A percentile compares a stretch with the other conserved stretches of the same genome.
Evolutionary conservation across 2,797 vertebrate genomes (phyloP).

Genomic region (Apodemus agrarius): DNA sequence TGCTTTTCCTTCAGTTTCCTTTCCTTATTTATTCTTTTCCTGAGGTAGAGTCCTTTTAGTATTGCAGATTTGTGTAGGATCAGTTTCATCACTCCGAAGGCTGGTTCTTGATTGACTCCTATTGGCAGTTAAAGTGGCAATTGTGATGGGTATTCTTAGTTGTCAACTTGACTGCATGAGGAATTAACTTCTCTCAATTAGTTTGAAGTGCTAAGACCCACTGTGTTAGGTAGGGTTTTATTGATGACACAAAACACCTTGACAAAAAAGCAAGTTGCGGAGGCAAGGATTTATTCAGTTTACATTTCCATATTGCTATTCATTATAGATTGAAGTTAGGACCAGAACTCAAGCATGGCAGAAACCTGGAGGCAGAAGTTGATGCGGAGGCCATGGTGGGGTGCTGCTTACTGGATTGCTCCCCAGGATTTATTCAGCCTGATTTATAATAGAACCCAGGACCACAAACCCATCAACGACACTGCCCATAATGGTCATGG

Average conservation of each 20-base stretch:
- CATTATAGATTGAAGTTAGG: not conserved
- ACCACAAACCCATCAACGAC: not conserved
- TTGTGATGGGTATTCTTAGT: not conserved
- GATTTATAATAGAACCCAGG: not conserved
- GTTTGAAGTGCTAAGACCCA: not conserved
- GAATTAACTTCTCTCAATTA: not conserved
- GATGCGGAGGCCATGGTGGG: not conserved
- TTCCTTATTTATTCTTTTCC: not conserved
- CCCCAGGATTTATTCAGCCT: not conserved
- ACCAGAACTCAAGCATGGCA: not conserved
- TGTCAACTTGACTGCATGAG: not conserved
- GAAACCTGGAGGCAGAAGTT: not conserved
- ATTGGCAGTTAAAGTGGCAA: not conserved
- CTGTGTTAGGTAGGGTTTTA: not conserved
- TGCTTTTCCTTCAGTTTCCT: not conserved
- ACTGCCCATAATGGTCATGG: not conserved
- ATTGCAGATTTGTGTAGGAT: not conserved
- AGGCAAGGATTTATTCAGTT: not conserved
- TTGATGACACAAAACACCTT: not conserved
- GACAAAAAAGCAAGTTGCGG: not conserved
- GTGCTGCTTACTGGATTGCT: not conserved
- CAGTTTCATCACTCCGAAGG: not conserved
- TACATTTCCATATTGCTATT: not conserved
- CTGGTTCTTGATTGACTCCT: not conserved
- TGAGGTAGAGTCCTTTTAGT: not conserved